phyloP scores from a whole-genome alignment of 2,888 invertebrate genomes.

The Glyphotaelius pellucidus region DNA sequence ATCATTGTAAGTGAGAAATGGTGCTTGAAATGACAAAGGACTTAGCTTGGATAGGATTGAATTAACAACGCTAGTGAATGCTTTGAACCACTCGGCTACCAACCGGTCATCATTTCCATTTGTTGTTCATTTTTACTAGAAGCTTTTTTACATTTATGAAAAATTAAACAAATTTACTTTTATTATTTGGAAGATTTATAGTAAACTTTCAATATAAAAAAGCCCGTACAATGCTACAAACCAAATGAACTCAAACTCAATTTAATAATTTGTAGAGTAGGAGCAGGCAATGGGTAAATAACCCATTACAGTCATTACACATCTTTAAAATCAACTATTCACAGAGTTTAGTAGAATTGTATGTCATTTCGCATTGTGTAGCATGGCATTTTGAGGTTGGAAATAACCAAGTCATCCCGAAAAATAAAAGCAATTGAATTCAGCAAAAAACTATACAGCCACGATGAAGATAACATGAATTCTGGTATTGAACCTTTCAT shows the following conservation, averaged over 20 bases:
- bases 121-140: neutral
- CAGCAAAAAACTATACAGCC: neutral
- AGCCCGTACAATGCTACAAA: neutral
- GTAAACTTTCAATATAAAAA: neutral
- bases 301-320: neutral
- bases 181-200: neutral
- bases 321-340: neutral
- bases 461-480: neutral
- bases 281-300: neutral
- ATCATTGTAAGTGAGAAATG: neutral
- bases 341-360: neutral
- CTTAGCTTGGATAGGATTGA: neutral
- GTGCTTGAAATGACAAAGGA: neutral
- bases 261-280: neutral
- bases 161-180: neutral
- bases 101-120: neutral
- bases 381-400: conserved; percentile 2
- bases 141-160: neutral
- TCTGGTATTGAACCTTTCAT: neutral
- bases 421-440: neutral
- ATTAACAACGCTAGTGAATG: neutral
- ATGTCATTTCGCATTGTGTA: neutral
- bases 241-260: neutral
- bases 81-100: neutral
- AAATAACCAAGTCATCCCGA: neutral